Evolutionary conservation across 2,797 vertebrate genomes (phyloP).

Genomic region (Tapirus indicus): DNA sequence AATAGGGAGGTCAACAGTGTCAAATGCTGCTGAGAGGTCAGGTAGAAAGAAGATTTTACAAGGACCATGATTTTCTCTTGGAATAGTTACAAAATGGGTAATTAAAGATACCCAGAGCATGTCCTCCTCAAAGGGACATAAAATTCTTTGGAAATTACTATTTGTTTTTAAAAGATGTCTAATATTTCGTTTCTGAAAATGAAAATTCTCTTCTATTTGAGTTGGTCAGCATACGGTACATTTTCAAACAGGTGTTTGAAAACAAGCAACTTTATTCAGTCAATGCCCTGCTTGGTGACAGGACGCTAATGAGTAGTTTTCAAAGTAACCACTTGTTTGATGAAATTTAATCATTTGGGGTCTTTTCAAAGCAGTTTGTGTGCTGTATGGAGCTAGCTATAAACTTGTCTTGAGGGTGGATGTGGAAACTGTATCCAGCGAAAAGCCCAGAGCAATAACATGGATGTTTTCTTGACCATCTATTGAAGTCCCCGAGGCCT

Average conservation of each 20-base stretch:
- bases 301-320: conserved; percentile 77
- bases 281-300: conserved; percentile 32
- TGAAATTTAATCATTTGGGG: conserved; percentile 70
- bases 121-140: conserved; percentile 56
- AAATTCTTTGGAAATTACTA: conserved; percentile 45
- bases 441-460: conserved; percentile 72
- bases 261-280: conserved; percentile 71
- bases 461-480: conserved; percentile 71
- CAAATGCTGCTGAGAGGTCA: neutral
- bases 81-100: conserved; percentile 32
- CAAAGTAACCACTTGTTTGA: conserved; percentile 76
- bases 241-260: conserved; percentile 75
- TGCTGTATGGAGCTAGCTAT: conserved; percentile 72
- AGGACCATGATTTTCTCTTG: conserved; percentile 71
- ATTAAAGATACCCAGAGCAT: conserved; percentile 76
- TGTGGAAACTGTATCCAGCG: conserved; percentile 73
- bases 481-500: conserved; percentile 70
- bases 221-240: neutral
- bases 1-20: neutral
- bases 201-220: conserved; percentile 44
- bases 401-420: conserved; percentile 81
- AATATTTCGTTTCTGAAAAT: conserved; percentile 38
- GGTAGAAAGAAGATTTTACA: conserved; percentile 58
- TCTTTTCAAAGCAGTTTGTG: conserved; percentile 76
- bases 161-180: conserved; percentile 37